Percentiles rank a stretch among this genome's conserved stretches.
These are phyloP conservation scores for Tapera naevia DNA, from an alignment of 2,797 vertebrate species.

Conservation along the genomic window DNA sequence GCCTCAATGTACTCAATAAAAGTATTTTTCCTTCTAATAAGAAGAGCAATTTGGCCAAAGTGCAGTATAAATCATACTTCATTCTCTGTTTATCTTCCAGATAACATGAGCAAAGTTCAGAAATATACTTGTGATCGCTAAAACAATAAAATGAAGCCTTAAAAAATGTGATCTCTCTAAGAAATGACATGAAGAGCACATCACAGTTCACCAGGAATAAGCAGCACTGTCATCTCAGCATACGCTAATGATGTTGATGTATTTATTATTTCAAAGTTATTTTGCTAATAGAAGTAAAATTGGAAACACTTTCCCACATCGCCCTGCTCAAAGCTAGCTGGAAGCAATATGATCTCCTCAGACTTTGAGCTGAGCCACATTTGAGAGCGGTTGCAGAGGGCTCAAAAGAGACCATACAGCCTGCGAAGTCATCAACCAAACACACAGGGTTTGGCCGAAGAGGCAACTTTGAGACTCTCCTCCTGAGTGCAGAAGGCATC, in stretches of 20 bases:
- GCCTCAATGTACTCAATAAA: constrained; percentile 33
- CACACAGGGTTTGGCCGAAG: not conserved
- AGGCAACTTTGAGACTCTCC: not conserved
- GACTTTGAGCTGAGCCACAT: not conserved
- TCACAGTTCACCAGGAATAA: not conserved
- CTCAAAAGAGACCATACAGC: not conserved
- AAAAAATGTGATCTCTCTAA: not conserved
- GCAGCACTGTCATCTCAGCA: not conserved
- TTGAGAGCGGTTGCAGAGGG: not conserved
- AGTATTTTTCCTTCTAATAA: constrained; percentile 60
- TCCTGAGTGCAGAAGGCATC: not conserved
- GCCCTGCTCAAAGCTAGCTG: not conserved
- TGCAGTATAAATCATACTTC: constrained; percentile 55
- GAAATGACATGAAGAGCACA: not conserved
- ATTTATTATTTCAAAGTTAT: constrained; percentile 2
- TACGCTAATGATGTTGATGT: not conserved
- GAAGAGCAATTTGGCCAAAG: constrained; percentile 47
- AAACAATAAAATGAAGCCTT: not conserved
- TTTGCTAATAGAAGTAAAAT: constrained; percentile 8
- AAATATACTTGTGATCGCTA: not conserved
- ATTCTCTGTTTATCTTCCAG: constrained; percentile 37
- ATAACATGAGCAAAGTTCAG: not conserved
- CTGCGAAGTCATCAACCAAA: not conserved
- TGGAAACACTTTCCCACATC: not conserved
- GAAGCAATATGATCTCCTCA: fast-evolving